These are phyloP conservation scores for Oncorhynchus tshawytscha DNA, from an alignment of 2,113 vertebrate species.

Conservation along the genomic window DNA sequence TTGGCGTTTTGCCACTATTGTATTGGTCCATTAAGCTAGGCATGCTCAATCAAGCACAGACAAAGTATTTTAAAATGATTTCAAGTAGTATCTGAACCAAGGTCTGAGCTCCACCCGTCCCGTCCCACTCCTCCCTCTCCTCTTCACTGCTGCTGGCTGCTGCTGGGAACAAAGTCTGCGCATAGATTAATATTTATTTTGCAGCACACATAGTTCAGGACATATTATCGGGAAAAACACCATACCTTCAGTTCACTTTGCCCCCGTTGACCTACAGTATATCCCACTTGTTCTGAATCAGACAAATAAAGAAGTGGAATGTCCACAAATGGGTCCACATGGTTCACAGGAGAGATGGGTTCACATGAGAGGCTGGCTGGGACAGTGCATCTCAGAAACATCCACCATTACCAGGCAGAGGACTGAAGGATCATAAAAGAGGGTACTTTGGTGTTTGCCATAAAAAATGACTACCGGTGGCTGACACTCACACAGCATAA, in stretches of 20 bases:
- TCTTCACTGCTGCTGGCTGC: not conserved
- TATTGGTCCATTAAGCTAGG: no score
- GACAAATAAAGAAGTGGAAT: slow-evolving; percentile 78
- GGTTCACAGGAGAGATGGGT: slow-evolving; percentile 6
- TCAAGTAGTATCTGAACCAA: no score
- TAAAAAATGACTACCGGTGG: no score
- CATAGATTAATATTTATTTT: slow-evolving; percentile 98
- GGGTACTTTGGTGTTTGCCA: not conserved
- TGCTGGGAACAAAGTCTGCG: slow-evolving; percentile 84
- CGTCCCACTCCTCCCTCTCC: no score
- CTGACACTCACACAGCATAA: no score
- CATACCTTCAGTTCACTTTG: slow-evolving; percentile 77
- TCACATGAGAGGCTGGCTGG: slow-evolving; percentile 25
- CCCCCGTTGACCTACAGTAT: slow-evolving; percentile 18
- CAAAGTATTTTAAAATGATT: no score
- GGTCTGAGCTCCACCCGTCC: no score
- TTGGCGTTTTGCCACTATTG: no score
- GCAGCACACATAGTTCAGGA: slow-evolving; percentile 88
- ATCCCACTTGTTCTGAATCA: slow-evolving; percentile 59
- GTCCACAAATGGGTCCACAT: slow-evolving; percentile 66
- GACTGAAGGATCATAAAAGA: slow-evolving; percentile 22
- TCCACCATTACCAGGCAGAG: slow-evolving; percentile 15
- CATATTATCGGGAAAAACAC: slow-evolving; percentile 86
- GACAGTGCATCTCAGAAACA: slow-evolving; percentile 52
- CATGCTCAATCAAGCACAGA: no score